These are phyloP conservation scores for Xanthia togata DNA, from an alignment of 2,888 invertebrate genomes.

Conservation along the genomic window DNA sequence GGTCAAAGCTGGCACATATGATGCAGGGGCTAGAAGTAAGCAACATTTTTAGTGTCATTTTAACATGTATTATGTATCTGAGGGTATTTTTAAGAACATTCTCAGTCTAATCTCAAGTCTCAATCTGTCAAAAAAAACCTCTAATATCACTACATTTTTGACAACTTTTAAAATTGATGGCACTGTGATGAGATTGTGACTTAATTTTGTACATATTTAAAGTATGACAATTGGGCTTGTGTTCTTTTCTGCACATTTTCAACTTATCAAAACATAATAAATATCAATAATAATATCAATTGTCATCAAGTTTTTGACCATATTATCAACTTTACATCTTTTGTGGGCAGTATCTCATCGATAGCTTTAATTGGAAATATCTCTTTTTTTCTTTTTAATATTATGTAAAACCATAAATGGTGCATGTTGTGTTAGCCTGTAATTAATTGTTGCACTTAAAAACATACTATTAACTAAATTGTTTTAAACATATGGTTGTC, in stretches of 20 bases:
- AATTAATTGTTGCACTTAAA: no score
- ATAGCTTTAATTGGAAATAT: no score
- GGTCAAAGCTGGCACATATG: slow-evolving; percentile 99
- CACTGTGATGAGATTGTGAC: neutral
- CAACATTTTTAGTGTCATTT: slow-evolving; percentile 45
- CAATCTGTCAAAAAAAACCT: no score
- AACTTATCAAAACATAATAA: neutral
- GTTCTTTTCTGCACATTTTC: neutral
- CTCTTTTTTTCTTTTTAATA: no score
- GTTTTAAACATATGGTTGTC: no score
- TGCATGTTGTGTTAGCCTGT: no score
- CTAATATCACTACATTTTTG: neutral
- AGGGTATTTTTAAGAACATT: neutral
- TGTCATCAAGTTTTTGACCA: neutral
- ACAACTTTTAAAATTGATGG: neutral
- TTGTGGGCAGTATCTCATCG: neutral
- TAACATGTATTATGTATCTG: neutral
- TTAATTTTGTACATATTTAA: neutral
- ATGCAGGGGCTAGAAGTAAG: slow-evolving; percentile 97
- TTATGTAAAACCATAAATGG: no score
- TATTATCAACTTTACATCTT: neutral
- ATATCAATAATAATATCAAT: no score
- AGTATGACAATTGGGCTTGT: no score
- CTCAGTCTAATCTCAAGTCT: neutral
- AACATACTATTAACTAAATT: no score